phyloP scores from a whole-genome alignment of 2,113 vertebrate genomes.

The Melanerpes aurifrons region DNA sequence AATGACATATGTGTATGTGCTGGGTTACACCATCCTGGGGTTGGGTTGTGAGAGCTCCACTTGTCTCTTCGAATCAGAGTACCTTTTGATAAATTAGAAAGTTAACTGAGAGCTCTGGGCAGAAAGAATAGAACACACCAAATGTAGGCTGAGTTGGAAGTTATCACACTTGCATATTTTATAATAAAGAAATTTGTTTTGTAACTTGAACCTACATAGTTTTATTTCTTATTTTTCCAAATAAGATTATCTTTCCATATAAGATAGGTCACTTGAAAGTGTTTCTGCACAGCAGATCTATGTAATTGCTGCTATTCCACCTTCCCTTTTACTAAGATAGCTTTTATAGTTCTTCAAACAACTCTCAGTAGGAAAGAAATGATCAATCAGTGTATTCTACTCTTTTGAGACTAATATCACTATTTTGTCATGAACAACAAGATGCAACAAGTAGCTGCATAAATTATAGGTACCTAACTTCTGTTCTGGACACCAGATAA shows the following conservation, averaged over 20 bases:
- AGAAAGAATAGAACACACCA: neutral
- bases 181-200: neutral
- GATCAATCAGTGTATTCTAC: accelerated
- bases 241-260: neutral
- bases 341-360: neutral
- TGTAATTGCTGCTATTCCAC: neutral
- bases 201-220: neutral
- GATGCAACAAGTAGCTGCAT: neutral
- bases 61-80: neutral
- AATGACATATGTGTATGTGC: neutral
- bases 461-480: neutral
- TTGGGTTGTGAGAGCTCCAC: neutral
- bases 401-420: neutral
- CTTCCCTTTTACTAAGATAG: neutral
- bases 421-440: neutral
- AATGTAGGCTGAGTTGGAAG: neutral
- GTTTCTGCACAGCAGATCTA: neutral
- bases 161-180: neutral
- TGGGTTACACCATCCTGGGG: too few species aligned
- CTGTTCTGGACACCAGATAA: neutral
- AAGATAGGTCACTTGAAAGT: accelerated
- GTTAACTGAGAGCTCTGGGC: neutral
- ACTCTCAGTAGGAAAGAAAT: neutral
- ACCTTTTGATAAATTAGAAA: neutral
- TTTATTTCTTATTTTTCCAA: neutral